Base-by-base conservation (phyloP, 2,113 vertebrate genomes). In the Sciurus niger region DNA sequence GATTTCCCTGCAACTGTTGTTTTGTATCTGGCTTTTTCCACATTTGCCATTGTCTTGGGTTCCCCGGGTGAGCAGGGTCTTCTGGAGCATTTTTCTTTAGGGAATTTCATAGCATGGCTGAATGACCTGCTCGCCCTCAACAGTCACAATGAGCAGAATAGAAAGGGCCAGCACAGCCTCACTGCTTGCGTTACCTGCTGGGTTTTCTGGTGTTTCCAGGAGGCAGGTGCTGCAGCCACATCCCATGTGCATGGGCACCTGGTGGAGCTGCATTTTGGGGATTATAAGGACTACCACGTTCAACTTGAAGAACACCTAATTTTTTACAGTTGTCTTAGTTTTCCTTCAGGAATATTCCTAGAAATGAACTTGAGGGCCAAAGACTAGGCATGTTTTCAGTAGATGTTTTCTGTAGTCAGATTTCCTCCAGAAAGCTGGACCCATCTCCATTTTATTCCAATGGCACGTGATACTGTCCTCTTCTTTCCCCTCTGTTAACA, bases 161-260 rank as follows among this genome's bases (percentile, higher is more conserved):
- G 3, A 48, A 32, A 8, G 30, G 4, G 5, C 8, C 60, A 11
- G 24, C 60, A 63, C 60, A 25, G 60, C 60, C 60, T 28, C 25
- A 3, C 60, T 4, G 8, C 24, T 8, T 63, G 60, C 4, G 24
- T 10, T 24, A 28, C 60, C 60, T 63, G 60, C 20, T 0, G 16
- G 7, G 10, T 43, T 48, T 74, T 40, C n/a, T 0, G 0, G 17
- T 4, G 2, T 22, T 43, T 68, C 91, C 12, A 5, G 77, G 84
- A 43, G 4, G 40, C 3, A 10, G 3, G 0, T 0, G 0, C 34
- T 1, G 0, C 1, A 4, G 0, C 60, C 24, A 3, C 60, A 0
- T 60, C 25, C 60, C 60, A 8, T 28, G 5, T 18, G 16, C 37
- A 37, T 2, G 37, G 13, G 14, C 22, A 11, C 14, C 40, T 2